Conservation (phyloP, 2,888 invertebrate genomes). For the Morpho deidamia region DNA sequence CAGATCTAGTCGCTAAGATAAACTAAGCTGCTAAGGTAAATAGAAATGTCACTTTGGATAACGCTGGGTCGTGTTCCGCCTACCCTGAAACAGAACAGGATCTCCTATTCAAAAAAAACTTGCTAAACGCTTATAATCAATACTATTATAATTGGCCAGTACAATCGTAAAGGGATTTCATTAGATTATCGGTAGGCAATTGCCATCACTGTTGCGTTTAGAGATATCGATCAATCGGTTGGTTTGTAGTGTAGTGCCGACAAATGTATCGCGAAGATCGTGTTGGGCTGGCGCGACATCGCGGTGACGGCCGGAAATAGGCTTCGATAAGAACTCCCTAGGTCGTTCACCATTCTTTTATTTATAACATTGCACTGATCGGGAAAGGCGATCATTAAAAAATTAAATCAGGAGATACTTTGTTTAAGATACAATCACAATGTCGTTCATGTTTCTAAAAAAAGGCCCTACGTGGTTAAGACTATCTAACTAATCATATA, state of each 20-base stretch:
- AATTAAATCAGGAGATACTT: conserved; percentile 58
- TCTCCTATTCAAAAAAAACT: conserved; percentile 20
- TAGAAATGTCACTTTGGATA: conserved; percentile 74
- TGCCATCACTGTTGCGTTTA: conserved; percentile 52
- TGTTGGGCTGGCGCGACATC: conserved; percentile 54
- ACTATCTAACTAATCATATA: too few species aligned
- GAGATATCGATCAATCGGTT: conserved; percentile 56
- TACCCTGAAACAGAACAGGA: conserved; percentile 31
- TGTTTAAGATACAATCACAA: neutral
- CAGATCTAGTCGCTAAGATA: conserved; percentile 52
- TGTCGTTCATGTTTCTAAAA: too few species aligned
- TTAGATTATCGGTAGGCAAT: conserved; percentile 66
- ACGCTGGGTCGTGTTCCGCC: conserved; percentile 54
- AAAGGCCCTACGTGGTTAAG: too few species aligned
- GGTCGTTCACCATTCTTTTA: conserved; percentile 60
- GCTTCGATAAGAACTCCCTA: conserved; percentile 71
- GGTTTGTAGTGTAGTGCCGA: conserved; percentile 58
- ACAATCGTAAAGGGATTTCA: conserved; percentile 48
- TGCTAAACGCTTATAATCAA: conserved; percentile 12
- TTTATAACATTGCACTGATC: conserved; percentile 49
- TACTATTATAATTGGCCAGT: conserved; percentile 33
- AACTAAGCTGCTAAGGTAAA: conserved; percentile 53
- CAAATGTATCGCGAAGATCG: conserved; percentile 75
- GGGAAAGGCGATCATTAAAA: conserved; percentile 70
- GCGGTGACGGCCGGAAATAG: conserved; percentile 75